Conservation (phyloP, 2,113 vertebrate species). For the Boleophthalmus pectinirostris region DNA sequence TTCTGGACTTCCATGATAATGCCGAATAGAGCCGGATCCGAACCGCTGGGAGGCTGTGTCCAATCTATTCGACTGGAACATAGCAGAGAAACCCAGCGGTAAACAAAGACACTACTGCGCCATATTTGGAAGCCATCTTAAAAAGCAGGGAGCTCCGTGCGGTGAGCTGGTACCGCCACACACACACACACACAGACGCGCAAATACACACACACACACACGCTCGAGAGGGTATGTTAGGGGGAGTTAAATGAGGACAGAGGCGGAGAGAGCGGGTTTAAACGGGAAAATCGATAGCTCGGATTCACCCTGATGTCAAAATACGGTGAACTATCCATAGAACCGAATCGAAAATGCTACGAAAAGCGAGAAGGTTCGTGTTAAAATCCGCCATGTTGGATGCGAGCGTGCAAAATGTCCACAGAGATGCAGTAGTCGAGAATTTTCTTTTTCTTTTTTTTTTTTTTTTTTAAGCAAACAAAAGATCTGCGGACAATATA, state of each 20-base stretch:
- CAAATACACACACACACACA: no score
- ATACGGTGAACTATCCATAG: background rate
- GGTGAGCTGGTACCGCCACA: constrained; percentile 12
- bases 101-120: constrained; percentile 60
- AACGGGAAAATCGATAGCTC: background rate
- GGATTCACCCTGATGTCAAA: background rate
- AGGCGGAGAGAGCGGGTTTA: constrained; percentile 1
- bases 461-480: background rate
- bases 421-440: background rate
- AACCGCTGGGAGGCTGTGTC: constrained; percentile 55
- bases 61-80: constrained; percentile 64
- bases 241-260: constrained; percentile 11
- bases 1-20: constrained; percentile 64
- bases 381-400: background rate
- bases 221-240: constrained; percentile 12
- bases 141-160: constrained; percentile 28
- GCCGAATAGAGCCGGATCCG: constrained; percentile 50
- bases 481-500: background rate
- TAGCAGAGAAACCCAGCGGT: constrained; percentile 48
- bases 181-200: background rate
- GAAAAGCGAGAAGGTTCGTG: no score
- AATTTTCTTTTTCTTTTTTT: background rate
- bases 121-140: constrained; percentile 70
- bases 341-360: no score
- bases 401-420: background rate